Percentiles rank a stretch among this genome's conserved stretches.
phyloP scores from a whole-genome alignment of 2,888 invertebrate genomes.

The Pammene aurita region DNA sequence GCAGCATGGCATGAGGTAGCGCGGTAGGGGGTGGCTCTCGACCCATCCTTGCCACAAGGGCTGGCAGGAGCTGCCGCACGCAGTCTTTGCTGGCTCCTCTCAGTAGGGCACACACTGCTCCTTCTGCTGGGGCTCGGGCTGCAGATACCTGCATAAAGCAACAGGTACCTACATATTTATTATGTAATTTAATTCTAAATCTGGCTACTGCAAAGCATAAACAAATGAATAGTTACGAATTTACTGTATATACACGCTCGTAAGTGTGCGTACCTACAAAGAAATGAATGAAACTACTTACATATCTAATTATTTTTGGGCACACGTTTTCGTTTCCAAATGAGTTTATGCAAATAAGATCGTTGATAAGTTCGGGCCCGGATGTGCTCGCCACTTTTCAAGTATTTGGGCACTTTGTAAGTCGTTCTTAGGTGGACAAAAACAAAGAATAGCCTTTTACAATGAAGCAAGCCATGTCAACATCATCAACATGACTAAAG shows the following conservation, averaged over 20 bases:
- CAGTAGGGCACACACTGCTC: conserved; percentile 75
- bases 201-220: no score
- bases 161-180: not conserved
- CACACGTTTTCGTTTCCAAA: conserved; percentile 8
- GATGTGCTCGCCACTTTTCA: not conserved
- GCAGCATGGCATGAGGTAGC: conserved; percentile 74
- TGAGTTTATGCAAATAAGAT: conserved; percentile 21
- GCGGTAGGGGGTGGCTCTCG: conserved; percentile 79
- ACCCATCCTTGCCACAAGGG: conserved; percentile 76
- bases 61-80: conserved; percentile 67
- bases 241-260: no score
- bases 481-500: no score
- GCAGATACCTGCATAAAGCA: conserved; percentile 63
- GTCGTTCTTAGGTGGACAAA: not conserved
- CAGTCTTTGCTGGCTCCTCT: conserved; percentile 68
- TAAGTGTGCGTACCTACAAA: not conserved
- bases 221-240: no score
- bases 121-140: conserved; percentile 74
- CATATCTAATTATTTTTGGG: not conserved
- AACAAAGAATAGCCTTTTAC: not conserved
- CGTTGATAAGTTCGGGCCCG: conserved; percentile 15
- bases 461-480: not conserved
- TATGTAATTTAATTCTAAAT: no score
- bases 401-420: conserved; percentile 16
- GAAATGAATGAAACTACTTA: not conserved